phyloP scores from a whole-genome alignment of 2,113 vertebrate genomes.

The Cyprinodon variegatus region DNA sequence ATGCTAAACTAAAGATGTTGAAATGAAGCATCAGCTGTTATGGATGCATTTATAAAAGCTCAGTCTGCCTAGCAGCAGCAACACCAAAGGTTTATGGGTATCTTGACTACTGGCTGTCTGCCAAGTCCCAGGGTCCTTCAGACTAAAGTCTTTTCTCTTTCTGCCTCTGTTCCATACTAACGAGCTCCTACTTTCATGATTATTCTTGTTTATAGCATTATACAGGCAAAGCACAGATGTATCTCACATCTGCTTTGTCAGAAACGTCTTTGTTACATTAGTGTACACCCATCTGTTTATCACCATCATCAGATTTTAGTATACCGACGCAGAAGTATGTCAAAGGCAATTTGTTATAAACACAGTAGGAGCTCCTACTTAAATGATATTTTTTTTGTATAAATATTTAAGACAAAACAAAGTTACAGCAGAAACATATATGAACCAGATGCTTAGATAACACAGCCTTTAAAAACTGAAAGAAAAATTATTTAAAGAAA shows the following conservation, averaged over 20 bases:
- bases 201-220: constrained; percentile 20
- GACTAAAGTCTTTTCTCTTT: constrained; percentile 36
- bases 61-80: constrained; percentile 46
- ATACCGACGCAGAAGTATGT: not conserved
- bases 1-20: not conserved
- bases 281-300: not conserved
- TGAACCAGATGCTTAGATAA: too few species aligned
- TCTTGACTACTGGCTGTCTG: constrained; percentile 39
- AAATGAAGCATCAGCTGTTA: constrained; percentile 12
- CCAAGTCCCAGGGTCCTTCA: constrained; percentile 42
- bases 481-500: too few species aligned
- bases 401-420: too few species aligned
- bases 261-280: too few species aligned
- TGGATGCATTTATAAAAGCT: constrained; percentile 18
- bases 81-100: constrained; percentile 43
- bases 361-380: too few species aligned
- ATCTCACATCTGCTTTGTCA: not conserved
- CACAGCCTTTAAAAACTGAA: too few species aligned
- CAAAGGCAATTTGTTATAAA: too few species aligned
- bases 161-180: constrained; percentile 16
- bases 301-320: not conserved
- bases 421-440: too few species aligned
- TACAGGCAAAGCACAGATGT: constrained; percentile 1
- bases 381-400: too few species aligned
- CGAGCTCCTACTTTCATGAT: constrained; percentile 6